Percentiles rank a stretch among this genome's conserved stretches.
phyloP scores from a whole-genome alignment of 2,888 invertebrate species.

The Lymantria dispar region DNA sequence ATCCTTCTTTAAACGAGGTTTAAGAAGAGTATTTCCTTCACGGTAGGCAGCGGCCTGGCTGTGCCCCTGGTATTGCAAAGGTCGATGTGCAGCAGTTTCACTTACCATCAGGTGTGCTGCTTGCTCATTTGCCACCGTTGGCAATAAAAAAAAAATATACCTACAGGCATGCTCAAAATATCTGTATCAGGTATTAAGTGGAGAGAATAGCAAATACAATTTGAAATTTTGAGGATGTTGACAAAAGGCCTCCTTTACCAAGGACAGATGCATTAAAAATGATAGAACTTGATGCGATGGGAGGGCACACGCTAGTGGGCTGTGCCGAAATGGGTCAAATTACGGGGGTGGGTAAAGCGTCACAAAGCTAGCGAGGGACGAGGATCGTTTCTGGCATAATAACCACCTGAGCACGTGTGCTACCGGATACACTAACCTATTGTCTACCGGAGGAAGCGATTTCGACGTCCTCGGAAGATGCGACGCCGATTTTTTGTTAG shows the following conservation, averaged over 20 bases:
- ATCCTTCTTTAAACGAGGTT: too few relatives aligned
- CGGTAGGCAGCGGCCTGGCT: too few relatives aligned
- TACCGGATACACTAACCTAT: constrained; percentile 74
- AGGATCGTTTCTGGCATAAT: constrained; percentile 63
- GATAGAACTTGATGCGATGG: constrained; percentile 55
- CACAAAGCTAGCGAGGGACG: constrained; percentile 54
- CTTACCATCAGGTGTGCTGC: too few relatives aligned
- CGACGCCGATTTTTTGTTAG: constrained; percentile 62
- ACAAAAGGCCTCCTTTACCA: constrained; percentile 41
- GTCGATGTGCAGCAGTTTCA: too few relatives aligned
- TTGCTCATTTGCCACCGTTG: too few relatives aligned
- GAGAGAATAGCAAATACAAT: constrained; percentile 15
- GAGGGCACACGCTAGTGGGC: constrained; percentile 74
- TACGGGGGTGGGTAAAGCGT: constrained; percentile 59
- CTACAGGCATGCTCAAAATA: too few relatives aligned
- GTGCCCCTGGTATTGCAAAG: too few relatives aligned
- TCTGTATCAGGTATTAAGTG: not conserved
- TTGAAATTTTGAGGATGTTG: constrained; percentile 44
- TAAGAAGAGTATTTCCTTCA: too few relatives aligned
- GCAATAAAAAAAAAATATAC: too few relatives aligned
- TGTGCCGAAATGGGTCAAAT: constrained; percentile 71
- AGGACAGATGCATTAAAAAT: constrained; percentile 56
- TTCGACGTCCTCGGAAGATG: constrained; percentile 70
- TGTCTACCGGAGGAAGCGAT: constrained; percentile 78
- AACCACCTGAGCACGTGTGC: constrained; percentile 81